Conservation (phyloP, 2,797 vertebrate species). For the Steatocranus sp. region DNA sequence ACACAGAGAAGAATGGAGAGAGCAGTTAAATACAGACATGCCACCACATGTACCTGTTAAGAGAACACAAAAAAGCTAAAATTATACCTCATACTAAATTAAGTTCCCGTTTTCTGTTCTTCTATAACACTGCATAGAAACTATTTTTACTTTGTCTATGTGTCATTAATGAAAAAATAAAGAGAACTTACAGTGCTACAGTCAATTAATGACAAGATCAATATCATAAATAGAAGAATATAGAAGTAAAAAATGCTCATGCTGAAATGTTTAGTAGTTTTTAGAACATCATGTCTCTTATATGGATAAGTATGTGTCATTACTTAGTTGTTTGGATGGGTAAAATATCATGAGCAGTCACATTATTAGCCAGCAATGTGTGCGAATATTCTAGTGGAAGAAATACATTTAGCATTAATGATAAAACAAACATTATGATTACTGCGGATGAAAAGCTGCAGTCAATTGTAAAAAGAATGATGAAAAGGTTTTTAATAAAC, state of each 20-base stretch:
- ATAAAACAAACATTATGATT: neutral
- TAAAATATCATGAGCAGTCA: accelerated
- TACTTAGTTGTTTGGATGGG: accelerated
- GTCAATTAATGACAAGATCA: neutral
- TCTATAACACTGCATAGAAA: neutral
- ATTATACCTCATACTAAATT: neutral
- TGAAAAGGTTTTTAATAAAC: neutral
- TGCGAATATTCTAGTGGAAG: neutral
- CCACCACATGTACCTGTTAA: neutral
- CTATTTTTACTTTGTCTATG: neutral
- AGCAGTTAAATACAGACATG: neutral
- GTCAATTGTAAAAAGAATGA: neutral
- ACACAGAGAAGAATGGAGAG: neutral
- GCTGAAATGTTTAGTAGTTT: accelerated
- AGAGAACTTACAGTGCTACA: neutral
- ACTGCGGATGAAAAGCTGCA: neutral
- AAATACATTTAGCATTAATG: neutral
- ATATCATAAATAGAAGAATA: neutral
- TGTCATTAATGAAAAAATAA: neutral
- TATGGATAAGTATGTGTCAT: neutral
- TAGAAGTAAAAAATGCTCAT: neutral
- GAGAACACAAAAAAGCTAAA: neutral
- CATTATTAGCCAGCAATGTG: neutral
- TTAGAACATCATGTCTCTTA: neutral
- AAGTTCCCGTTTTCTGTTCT: too few species aligned